Evolutionary conservation across 64 coral and sea anemone genomes (phyloP).

Genomic region (Anthopleura sola): DNA sequence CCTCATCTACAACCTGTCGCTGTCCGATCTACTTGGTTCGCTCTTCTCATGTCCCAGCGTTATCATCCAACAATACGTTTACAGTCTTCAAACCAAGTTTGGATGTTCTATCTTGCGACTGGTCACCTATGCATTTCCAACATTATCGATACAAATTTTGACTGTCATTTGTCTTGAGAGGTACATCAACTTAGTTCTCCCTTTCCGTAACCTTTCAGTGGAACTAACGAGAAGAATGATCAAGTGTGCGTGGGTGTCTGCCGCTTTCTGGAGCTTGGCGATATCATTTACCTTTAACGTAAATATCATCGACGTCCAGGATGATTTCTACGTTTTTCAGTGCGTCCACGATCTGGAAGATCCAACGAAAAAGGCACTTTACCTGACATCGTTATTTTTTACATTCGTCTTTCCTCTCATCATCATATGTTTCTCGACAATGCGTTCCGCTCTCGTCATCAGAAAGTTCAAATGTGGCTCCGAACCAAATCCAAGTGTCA

Average conservation of each 20-base stretch:
- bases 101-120: background rate
- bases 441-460: background rate
- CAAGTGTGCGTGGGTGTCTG: background rate
- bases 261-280: background rate
- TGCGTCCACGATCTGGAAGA: background rate
- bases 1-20: constrained; percentile 3
- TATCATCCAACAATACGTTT: background rate
- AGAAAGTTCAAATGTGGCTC: background rate
- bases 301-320: background rate
- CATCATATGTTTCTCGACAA: background rate
- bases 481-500: background rate
- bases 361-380: background rate
- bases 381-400: background rate
- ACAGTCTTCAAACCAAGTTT: background rate
- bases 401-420: background rate
- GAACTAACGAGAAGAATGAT: background rate
- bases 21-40: background rate
- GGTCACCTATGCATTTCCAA: background rate
- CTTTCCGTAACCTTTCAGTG: background rate
- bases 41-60: background rate
- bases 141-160: background rate
- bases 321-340: background rate
- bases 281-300: background rate
- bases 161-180: constrained; percentile 12
- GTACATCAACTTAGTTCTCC: background rate